Conservation (phyloP, 2,797 vertebrate genomes). For the Australoheros facetus region DNA sequence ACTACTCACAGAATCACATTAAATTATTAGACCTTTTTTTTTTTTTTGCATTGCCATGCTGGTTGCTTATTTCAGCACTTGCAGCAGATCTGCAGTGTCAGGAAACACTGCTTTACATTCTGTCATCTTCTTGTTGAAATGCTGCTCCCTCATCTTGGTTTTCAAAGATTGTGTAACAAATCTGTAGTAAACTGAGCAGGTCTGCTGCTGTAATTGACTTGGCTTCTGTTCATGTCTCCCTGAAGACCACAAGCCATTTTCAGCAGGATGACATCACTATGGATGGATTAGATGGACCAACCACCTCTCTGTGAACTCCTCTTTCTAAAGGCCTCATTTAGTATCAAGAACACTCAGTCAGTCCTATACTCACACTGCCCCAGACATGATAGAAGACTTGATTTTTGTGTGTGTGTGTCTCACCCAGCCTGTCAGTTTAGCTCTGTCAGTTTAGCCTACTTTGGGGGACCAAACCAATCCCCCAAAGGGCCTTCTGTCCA, state of each 20-base stretch:
- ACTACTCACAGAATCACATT: no score
- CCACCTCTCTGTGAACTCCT: conserved; percentile 16
- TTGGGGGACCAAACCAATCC: conserved; percentile 12
- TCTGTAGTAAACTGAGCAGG: neutral
- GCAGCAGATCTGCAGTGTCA: neutral
- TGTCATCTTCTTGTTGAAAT: neutral
- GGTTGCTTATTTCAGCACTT: neutral
- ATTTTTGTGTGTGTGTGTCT: conserved; percentile 8
- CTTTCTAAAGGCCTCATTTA: conserved; percentile 10
- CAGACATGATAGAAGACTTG: conserved; percentile 17
- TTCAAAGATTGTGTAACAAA: neutral
- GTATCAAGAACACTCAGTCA: neutral
- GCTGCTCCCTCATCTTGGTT: neutral
- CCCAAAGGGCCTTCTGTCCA: neutral
- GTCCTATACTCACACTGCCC: conserved; percentile 9
- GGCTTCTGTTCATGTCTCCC: conserved; percentile 17
- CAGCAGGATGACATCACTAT: conserved; percentile 51
- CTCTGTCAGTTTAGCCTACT: neutral
- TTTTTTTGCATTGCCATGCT: neutral
- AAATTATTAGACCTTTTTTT: no score
- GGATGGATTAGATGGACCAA: conserved; percentile 4
- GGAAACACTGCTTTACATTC: neutral
- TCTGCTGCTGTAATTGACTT: conserved; percentile 19
- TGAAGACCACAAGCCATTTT: conserved; percentile 47
- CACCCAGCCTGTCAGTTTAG: conserved; percentile 3